Conservation (phyloP, 1,140 invertebrate species). For the Drosophila ficusphila region DNA sequence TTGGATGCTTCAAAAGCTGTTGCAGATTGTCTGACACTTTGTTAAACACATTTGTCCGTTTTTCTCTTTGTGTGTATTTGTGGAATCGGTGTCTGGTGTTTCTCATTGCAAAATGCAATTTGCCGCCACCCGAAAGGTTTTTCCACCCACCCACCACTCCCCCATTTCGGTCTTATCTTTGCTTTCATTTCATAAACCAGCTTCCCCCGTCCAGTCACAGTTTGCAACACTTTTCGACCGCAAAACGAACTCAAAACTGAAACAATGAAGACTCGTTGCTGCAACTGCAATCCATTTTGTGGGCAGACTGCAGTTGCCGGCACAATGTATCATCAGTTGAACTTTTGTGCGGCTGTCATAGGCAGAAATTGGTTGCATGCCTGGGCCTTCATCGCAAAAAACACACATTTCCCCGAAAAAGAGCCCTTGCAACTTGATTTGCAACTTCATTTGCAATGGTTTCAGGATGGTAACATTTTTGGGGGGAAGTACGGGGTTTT, state of each 20-base stretch:
- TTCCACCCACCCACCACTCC: constrained; percentile 29
- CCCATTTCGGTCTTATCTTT: constrained; percentile 66
- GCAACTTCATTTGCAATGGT: constrained; percentile 68
- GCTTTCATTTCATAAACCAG: constrained; percentile 80
- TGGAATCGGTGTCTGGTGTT: constrained; percentile 17
- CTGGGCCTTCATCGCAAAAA: constrained; percentile 9
- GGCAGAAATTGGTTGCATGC: constrained; percentile 77
- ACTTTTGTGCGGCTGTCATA: constrained; percentile 79
- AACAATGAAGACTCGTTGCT: constrained; percentile 71
- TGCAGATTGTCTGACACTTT: no score
- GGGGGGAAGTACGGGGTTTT: background rate
- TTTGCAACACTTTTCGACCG: constrained; percentile 73
- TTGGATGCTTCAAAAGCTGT: no score
- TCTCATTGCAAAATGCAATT: constrained; percentile 75
- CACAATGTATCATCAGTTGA: constrained; percentile 81
- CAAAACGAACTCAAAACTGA: constrained; percentile 63
- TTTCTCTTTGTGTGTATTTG: constrained; percentile 10
- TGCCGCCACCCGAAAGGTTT: constrained; percentile 60
- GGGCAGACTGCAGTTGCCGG: constrained; percentile 70
- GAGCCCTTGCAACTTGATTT: constrained; percentile 70
- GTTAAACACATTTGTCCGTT: no score
- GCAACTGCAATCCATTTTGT: constrained; percentile 70
- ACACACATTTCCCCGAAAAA: constrained; percentile 40
- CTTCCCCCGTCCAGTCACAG: constrained; percentile 66
- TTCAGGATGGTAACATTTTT: background rate